Base-by-base conservation (phyloP, 2,888 invertebrate genomes). In the Calameuta filiformis region DNA sequence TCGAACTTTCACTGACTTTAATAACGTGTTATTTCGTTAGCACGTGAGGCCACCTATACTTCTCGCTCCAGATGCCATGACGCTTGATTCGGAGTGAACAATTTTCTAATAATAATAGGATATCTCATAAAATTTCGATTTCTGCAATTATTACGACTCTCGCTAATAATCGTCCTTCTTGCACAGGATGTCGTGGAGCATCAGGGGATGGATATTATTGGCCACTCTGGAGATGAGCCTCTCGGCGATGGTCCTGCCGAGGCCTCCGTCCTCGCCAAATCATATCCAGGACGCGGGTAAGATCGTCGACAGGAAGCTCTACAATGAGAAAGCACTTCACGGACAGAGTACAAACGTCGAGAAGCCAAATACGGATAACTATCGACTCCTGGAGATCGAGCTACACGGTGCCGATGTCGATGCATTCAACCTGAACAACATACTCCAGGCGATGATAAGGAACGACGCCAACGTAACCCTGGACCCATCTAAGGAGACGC, bases 231-330 rank as follows among this genome's bases (percentile, higher is more conserved):
- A 86, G 77, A 78, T 86, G 69, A 83, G 84, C 31, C 79, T 84
- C 35, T 84, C 89, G 33, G 88, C 90, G 31, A 88, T 90, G 85
- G 90, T 90, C 31, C 83, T 90, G 35, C 90, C 90, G 12, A 83
- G 90, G 76, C 90, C 90, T 69, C 90, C 90, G 3, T 88, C 89
- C 11, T 85, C 86, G 56, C 86, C 86, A 0, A 90, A 90, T 79
- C 86, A 87, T 69, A 87, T 90, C 23, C 87, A 83, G 11, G 85
- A 83, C 12, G 87, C 85, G 31, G 84, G 84, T 69, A 79, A 83
- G 6, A 75, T 82, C 11, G 79, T 77, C n/a, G 81, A 83, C 37
- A 77, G 82, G 33, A 87, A 85, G 71, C 71, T 81, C 11, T 84
- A 83, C 69, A 85, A 82, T 4, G 78, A 81, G 71, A 88, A 86